A percentile compares a stretch with the other conserved stretches of the same genome.
Conservation (phyloP, 2,113 vertebrate genomes). For the Hippolais icterina region DNA sequence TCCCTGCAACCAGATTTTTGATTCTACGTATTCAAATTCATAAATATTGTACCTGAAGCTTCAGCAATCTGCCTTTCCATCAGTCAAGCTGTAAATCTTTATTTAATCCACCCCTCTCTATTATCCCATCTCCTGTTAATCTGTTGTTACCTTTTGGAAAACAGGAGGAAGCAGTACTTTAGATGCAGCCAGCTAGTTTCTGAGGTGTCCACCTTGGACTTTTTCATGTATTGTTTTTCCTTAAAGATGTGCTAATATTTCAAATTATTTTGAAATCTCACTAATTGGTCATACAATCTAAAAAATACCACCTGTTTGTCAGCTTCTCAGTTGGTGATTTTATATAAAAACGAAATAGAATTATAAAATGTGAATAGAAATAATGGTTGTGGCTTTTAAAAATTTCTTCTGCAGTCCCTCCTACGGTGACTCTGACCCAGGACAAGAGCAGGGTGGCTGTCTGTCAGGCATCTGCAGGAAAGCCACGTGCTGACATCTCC, state of each 20-base stretch:
- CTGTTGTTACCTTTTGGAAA: neutral
- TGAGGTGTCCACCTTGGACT: neutral
- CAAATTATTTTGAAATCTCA: neutral
- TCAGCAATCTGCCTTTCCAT: neutral
- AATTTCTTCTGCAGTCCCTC: constrained; percentile 31
- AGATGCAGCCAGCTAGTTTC: neutral
- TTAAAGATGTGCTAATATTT: neutral
- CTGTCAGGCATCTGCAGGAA: constrained; percentile 50
- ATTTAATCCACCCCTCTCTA: neutral
- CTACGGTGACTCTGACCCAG: neutral
- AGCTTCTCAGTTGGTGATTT: neutral
- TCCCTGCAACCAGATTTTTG: neutral
- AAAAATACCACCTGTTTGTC: neutral
- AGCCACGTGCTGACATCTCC: constrained; percentile 63
- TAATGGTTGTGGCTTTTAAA: neutral
- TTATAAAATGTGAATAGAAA: neutral
- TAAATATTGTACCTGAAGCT: neutral
- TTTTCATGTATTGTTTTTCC: neutral
- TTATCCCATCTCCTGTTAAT: neutral
- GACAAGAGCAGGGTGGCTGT: neutral
- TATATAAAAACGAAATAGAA: neutral
- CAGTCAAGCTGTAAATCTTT: neutral
- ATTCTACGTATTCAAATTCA: neutral
- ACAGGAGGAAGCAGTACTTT: neutral
- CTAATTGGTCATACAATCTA: rapidly evolving